These are phyloP conservation scores for Rhabdomys pumilio DNA, from an alignment of 2,797 vertebrate genomes.

Conservation along the genomic window DNA sequence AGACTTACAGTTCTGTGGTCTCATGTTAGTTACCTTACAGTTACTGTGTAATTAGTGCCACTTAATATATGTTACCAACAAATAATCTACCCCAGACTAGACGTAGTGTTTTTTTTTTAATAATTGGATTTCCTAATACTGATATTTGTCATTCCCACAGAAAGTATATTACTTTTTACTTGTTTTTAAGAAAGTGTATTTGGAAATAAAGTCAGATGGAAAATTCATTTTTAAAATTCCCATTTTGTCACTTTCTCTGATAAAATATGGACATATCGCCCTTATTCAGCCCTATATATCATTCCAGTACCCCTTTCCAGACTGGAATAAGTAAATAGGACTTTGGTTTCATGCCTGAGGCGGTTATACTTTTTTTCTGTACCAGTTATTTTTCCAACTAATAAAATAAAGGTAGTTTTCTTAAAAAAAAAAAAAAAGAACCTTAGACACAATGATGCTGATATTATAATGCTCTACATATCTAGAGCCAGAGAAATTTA, in stretches of 20 bases:
- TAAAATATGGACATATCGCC: conserved; percentile 68
- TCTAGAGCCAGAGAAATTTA: conserved; percentile 17
- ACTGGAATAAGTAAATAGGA: conserved; percentile 85
- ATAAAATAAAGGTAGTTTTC: too few relatives aligned
- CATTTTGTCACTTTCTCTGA: conserved; percentile 88
- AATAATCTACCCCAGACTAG: conserved; percentile 91
- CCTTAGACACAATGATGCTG: conserved; percentile 28
- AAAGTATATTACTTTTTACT: conserved; percentile 87
- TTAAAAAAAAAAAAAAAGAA: not conserved
- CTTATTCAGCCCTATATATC: not conserved
- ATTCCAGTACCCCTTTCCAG: conserved; percentile 73
- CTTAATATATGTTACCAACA: conserved; percentile 92
- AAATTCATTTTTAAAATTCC: conserved; percentile 90
- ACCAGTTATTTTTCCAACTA: too few relatives aligned
- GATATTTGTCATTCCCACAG: conserved; percentile 90
- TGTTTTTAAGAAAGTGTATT: conserved; percentile 89
- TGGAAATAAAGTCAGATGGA: conserved; percentile 92
- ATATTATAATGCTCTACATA: not conserved
- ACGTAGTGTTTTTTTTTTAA: conserved; percentile 95
- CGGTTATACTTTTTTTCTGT: conserved; percentile 82
- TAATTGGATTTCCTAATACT: conserved; percentile 93
- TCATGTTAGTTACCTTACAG: conserved; percentile 92
- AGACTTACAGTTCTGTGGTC: conserved; percentile 90
- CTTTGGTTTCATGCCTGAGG: conserved; percentile 86
- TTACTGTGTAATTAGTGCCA: conserved; percentile 93